A percentile compares a stretch with the other conserved stretches of the same genome.
phyloP scores from a whole-genome alignment of 2,888 invertebrate species.

The Sclerodermus sp. region DNA sequence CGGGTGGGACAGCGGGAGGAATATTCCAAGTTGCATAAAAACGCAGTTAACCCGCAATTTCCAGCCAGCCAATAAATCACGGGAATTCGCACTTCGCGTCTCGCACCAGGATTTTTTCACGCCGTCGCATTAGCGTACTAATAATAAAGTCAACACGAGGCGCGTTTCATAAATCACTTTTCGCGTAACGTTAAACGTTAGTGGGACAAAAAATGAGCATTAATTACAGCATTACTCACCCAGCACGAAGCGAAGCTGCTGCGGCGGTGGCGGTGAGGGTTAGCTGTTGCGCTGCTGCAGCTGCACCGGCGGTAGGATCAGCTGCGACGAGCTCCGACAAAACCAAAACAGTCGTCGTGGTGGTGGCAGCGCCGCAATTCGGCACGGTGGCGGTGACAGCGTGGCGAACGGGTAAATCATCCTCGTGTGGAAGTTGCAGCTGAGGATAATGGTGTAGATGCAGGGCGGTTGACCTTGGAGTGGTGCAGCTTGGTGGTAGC shows the following conservation, averaged over 20 bases:
- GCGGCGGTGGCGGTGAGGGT: too few species aligned
- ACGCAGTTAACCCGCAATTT: too few species aligned
- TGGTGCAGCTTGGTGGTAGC: constrained; percentile 60
- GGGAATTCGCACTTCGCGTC: too few species aligned
- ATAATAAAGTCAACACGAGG: not conserved
- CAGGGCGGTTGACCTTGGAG: constrained; percentile 59
- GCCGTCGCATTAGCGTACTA: not conserved
- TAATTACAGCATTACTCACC: constrained; percentile 38
- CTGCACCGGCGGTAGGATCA: constrained; percentile 59
- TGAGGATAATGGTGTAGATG: constrained; percentile 62
- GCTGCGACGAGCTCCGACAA: constrained; percentile 74
- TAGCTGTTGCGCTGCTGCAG: constrained; percentile 41
- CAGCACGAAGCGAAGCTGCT: constrained; percentile 43
- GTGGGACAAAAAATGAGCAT: not conserved
- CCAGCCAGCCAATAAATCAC: too few species aligned
- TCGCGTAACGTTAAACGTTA: too few species aligned
- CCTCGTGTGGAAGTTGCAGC: constrained; percentile 60
- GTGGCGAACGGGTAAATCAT: constrained; percentile 57
- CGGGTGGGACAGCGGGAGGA: too few species aligned
- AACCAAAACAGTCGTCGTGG: constrained; percentile 69
- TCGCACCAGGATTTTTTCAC: not conserved
- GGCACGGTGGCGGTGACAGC: constrained; percentile 28
- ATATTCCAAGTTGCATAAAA: too few species aligned
- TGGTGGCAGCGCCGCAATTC: constrained; percentile 51
- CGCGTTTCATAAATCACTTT: too few species aligned